Evolutionary conservation across 2,113 vertebrate genomes (phyloP).

Genomic region (Protomyctophum bolini): DNA sequence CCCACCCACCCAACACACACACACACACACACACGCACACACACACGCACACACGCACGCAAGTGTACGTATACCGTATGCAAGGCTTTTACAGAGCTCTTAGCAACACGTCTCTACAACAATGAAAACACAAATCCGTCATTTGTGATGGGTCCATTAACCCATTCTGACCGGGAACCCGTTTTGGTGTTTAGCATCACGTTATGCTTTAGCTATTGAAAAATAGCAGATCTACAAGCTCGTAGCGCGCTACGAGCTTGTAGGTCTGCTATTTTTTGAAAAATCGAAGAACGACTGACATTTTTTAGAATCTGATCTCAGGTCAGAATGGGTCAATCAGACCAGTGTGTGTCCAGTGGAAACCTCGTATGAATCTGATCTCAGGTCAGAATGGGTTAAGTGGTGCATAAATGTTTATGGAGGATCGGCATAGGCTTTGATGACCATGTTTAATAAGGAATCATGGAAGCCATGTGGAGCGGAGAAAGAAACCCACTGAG

Average conservation of each 20-base stretch:
- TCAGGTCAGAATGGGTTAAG: too few relatives aligned
- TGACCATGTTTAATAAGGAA: constrained; percentile 44
- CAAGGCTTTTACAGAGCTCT: not conserved
- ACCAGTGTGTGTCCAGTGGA: too few relatives aligned
- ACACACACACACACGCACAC: constrained; percentile 3
- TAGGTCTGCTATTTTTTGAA: too few relatives aligned
- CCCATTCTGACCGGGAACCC: too few relatives aligned
- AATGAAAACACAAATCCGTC: not conserved
- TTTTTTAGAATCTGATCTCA: too few relatives aligned
- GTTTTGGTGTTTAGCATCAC: too few relatives aligned
- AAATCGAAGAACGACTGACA: too few relatives aligned
- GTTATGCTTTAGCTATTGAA: too few relatives aligned
- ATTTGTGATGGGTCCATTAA: constrained; percentile 9
- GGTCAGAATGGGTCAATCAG: too few relatives aligned
- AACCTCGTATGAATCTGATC: too few relatives aligned
- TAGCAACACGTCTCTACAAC: not conserved
- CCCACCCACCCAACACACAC: constrained; percentile 11
- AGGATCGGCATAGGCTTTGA: constrained; percentile 42
- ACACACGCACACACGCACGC: not conserved
- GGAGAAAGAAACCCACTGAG: constrained; percentile 28
- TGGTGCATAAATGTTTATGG: constrained; percentile 51
- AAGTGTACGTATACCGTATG: not conserved
- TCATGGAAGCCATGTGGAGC: constrained; percentile 44
- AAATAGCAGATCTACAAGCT: too few relatives aligned
- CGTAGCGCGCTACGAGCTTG: too few relatives aligned